Percentiles rank a stretch among this genome's conserved stretches.
Conservation (phyloP, 2,797 vertebrate genomes). For the Falco cherrug region DNA sequence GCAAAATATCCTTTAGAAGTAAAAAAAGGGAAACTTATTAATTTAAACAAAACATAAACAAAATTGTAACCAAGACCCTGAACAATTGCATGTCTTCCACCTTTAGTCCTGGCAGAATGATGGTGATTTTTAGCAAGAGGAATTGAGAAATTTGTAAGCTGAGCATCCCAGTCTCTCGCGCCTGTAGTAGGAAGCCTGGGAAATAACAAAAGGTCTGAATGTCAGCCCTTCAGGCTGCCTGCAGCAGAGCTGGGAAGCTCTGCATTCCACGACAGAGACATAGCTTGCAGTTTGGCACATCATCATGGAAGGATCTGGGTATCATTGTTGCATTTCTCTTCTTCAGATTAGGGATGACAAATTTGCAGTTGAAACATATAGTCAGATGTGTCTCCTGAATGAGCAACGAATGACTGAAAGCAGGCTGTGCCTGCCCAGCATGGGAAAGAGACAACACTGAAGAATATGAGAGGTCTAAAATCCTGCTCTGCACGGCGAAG, state of each 20-base stretch:
- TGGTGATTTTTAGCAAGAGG: not conserved
- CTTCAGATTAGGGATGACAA: not conserved
- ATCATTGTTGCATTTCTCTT: not conserved
- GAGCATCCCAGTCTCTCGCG: not conserved
- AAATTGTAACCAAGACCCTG: not conserved
- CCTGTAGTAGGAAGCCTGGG: not conserved
- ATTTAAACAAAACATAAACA: not conserved
- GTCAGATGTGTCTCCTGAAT: not conserved
- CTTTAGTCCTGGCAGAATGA: not conserved
- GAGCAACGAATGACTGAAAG: not conserved
- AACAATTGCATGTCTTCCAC: not conserved
- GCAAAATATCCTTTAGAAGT: not conserved
- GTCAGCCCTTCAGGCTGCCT: not conserved
- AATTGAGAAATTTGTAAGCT: not conserved
- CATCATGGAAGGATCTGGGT: too few species aligned
- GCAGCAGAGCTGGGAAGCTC: not conserved
- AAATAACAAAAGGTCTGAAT: not conserved
- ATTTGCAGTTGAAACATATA: not conserved
- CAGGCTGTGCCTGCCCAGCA: not conserved
- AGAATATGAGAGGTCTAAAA: not conserved
- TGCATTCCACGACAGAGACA: not conserved
- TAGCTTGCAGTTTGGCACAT: too few species aligned
- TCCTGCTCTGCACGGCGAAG: not conserved
- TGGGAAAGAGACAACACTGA: accelerated
- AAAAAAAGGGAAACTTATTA: not conserved